Conservation (phyloP, 2,113 vertebrate species). For the Brachyistius frenatus region DNA sequence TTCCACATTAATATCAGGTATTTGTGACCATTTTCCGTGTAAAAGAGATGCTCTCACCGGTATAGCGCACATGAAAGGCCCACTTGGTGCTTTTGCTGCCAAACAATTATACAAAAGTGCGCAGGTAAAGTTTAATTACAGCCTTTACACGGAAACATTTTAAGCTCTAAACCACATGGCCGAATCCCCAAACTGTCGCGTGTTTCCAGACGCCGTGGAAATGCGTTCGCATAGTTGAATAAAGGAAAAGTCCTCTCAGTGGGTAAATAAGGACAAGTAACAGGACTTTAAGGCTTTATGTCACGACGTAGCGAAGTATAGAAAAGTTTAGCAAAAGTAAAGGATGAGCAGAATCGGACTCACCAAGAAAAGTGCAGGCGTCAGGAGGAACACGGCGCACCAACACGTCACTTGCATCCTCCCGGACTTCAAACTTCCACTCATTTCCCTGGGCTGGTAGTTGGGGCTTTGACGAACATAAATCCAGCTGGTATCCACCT, state of each 20-base stretch:
- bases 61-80: not conserved
- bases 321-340: slow-evolving; percentile 14
- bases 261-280: not conserved
- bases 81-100: not conserved
- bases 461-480: slow-evolving; percentile 92
- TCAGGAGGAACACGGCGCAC: slow-evolving; percentile 93
- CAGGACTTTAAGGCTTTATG: not conserved
- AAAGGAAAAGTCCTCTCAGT: not conserved
- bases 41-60: too few relatives aligned
- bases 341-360: slow-evolving; percentile 74
- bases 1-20: not conserved
- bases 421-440: slow-evolving; percentile 92
- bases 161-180: too few relatives aligned
- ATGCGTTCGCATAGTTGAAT: not conserved
- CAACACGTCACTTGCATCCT: slow-evolving; percentile 95
- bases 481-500: slow-evolving; percentile 92
- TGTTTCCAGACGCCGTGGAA: not conserved
- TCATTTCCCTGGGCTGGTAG: slow-evolving; percentile 87
- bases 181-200: not conserved
- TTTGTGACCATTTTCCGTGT: not conserved
- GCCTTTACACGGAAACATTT: not conserved
- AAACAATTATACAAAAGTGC: not conserved
- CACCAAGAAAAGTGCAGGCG: slow-evolving; percentile 93
- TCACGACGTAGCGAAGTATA: not conserved
- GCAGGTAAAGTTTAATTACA: not conserved